phyloP scores from a whole-genome alignment of 2,797 vertebrate species.

The Pseudochirops cupreus region DNA sequence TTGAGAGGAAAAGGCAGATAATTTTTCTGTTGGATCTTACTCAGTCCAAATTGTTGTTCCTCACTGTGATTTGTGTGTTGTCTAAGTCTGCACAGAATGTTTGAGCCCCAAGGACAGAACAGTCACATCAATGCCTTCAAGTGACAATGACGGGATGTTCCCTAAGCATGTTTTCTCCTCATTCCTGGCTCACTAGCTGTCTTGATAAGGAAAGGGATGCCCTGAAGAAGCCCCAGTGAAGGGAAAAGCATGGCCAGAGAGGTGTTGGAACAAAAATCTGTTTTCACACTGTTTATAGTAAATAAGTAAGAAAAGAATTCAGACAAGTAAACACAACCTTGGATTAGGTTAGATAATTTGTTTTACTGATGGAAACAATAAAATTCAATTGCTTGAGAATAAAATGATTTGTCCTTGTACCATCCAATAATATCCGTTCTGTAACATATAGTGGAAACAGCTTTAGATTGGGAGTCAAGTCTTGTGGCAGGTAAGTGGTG shows the following conservation, averaged over 20 bases:
- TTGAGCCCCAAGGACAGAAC: constrained; percentile 59
- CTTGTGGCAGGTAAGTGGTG: neutral
- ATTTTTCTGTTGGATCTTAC: constrained; percentile 49
- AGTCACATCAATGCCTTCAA: constrained; percentile 52
- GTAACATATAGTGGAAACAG: neutral
- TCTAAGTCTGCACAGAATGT: constrained; percentile 62
- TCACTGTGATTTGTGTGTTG: constrained; percentile 64
- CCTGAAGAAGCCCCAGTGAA: constrained; percentile 18
- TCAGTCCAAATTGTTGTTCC: constrained; percentile 62
- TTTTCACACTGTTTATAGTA: constrained; percentile 33
- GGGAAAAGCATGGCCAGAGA: constrained; percentile 14
- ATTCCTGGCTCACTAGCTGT: constrained; percentile 66
- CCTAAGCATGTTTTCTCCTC: constrained; percentile 1
- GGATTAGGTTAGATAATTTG: constrained; percentile 24
- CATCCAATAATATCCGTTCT: neutral
- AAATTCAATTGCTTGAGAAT: neutral
- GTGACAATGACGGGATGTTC: constrained; percentile 51
- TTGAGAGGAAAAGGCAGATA: constrained; percentile 27
- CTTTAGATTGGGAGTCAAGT: neutral
- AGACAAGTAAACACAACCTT: constrained; percentile 40
- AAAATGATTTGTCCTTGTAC: neutral
- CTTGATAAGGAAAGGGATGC: constrained; percentile 44
- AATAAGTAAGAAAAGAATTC: neutral
- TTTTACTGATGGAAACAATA: neutral
- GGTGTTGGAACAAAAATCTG: neutral